Percentiles rank a stretch among this genome's conserved stretches.
Conservation (phyloP, 2,113 vertebrate genomes). For the Tragelaphus buxtoni region DNA sequence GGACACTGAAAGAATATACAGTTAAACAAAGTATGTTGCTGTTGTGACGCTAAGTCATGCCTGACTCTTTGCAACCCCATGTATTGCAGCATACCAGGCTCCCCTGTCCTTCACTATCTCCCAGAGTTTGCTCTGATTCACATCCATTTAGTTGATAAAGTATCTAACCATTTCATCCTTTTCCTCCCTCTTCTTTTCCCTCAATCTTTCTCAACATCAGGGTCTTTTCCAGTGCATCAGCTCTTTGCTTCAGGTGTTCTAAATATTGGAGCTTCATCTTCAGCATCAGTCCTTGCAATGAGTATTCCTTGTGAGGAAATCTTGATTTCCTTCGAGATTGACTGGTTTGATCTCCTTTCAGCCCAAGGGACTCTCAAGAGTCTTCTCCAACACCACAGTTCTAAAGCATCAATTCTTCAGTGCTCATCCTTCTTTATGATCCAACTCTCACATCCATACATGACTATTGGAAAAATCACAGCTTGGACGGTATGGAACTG, state of each 20-base stretch:
- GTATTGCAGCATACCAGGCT: neutral
- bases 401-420: fast-evolving
- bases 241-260: neutral
- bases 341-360: neutral
- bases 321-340: neutral
- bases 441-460: neutral
- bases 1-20: neutral
- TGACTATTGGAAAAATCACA: neutral
- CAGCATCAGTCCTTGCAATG: neutral
- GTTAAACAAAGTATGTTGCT: neutral
- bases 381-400: neutral
- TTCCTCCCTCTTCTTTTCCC: neutral
- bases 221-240: neutral
- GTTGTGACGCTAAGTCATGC: neutral
- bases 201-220: neutral
- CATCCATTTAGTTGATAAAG: neutral
- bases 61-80: neutral
- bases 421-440: neutral
- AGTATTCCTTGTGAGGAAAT: neutral
- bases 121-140: neutral
- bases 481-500: neutral
- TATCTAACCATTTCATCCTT: neutral
- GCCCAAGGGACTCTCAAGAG: neutral
- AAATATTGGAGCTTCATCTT: neutral
- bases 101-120: neutral